phyloP scores from a whole-genome alignment of 2,797 vertebrate species.

The Knipowitschia caucasica region DNA sequence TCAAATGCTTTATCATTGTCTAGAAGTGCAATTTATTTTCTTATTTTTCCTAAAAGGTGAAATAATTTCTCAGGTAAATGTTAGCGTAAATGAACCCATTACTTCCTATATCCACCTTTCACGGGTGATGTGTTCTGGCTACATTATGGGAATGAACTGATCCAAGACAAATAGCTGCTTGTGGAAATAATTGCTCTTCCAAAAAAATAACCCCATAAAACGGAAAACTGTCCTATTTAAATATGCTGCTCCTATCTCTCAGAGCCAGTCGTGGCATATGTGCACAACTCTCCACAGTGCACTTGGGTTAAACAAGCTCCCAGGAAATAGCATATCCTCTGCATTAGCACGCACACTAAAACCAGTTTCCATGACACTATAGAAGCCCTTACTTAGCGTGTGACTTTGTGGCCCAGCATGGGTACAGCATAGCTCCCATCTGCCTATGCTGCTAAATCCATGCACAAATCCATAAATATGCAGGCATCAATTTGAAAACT shows the following conservation, averaged over 20 bases:
- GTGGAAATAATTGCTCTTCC: constrained; percentile 42
- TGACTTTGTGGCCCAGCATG: constrained; percentile 26
- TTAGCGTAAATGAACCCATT: constrained; percentile 3
- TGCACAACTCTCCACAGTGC: constrained; percentile 21
- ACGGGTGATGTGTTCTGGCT: constrained; percentile 54
- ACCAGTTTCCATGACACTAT: constrained; percentile 36
- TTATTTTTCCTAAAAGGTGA: too few species aligned
- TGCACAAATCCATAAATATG: background rate
- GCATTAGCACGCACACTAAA: constrained; percentile 33
- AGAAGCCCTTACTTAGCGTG: constrained; percentile 29
- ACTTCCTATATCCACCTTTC: constrained; percentile 23
- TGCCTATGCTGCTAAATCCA: background rate
- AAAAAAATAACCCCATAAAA: constrained; percentile 16
- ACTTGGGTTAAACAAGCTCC: constrained; percentile 43
- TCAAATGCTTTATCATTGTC: too few species aligned
- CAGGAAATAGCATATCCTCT: constrained; percentile 28
- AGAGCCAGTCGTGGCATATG: constrained; percentile 22
- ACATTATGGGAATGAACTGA: constrained; percentile 51
- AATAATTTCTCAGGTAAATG: background rate
- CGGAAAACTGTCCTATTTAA: constrained; percentile 18
- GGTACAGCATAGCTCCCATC: constrained; percentile 22
- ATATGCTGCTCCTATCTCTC: constrained; percentile 38
- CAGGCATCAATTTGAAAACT: background rate
- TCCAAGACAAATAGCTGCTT: constrained; percentile 55
- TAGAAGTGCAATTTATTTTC: background rate